Conservation (phyloP, 64 coral and sea anemone genomes). For the Montipora efflorescens region DNA sequence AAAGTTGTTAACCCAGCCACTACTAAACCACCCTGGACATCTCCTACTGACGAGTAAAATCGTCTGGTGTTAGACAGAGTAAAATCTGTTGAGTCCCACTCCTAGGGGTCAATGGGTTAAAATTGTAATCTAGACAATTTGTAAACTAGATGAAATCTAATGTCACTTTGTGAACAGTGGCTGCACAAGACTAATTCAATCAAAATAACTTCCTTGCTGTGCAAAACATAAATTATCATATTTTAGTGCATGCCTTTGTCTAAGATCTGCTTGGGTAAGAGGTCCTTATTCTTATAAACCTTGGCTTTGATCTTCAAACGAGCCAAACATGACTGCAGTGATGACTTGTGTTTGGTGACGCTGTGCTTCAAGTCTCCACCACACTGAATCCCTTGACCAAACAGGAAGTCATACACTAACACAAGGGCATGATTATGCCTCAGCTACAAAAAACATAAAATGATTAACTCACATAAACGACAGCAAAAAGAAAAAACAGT, state of each 20-base stretch:
- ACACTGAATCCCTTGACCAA: slow-evolving; percentile 93
- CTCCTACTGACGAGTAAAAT: too few species aligned
- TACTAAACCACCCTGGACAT: too few species aligned
- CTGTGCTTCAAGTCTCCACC: slow-evolving; percentile 85
- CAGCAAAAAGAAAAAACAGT: too few species aligned
- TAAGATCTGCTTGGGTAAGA: slow-evolving; percentile 66
- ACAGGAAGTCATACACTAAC: slow-evolving; percentile 86
- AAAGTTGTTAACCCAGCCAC: too few species aligned
- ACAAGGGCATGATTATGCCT: slow-evolving; percentile 81
- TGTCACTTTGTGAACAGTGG: too few species aligned
- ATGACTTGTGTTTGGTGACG: slow-evolving; percentile 77
- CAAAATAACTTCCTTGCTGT: neutral
- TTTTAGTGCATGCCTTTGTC: slow-evolving; percentile 44
- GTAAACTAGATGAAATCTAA: too few species aligned
- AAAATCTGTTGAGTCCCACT: too few species aligned
- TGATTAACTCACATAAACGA: neutral
- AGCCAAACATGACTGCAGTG: slow-evolving; percentile 76
- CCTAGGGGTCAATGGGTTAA: too few species aligned
- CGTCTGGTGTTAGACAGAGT: too few species aligned
- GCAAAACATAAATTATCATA: neutral
- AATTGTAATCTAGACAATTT: too few species aligned
- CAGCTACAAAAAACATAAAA: slow-evolving; percentile 35
- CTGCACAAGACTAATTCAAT: too few species aligned
- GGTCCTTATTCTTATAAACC: slow-evolving; percentile 83
- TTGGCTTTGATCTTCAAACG: slow-evolving; percentile 90